These are phyloP conservation scores for Argyra leucocephala DNA, from an alignment of 2,888 invertebrate species.

Conservation along the genomic window DNA sequence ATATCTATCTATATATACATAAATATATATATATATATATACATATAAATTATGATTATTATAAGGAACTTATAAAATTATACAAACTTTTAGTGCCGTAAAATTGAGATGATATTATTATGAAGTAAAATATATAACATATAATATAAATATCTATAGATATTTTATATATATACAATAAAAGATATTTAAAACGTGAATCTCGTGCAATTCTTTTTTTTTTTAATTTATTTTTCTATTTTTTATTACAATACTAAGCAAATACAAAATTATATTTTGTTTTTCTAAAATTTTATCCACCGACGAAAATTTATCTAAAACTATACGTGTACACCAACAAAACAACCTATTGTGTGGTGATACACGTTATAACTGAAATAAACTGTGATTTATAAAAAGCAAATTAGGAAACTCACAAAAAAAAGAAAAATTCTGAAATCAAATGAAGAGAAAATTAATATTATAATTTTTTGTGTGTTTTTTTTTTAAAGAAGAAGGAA, in stretches of 20 bases:
- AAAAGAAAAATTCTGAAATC: background rate
- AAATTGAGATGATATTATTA: background rate
- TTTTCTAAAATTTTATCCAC: background rate
- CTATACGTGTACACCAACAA: background rate
- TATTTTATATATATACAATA: background rate
- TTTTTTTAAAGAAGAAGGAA: no score
- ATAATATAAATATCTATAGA: background rate
- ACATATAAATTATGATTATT: background rate
- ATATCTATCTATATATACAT: background rate
- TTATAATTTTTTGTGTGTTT: no score
- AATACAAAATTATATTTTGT: background rate
- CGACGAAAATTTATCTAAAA: background rate
- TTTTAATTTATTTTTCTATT: background rate
- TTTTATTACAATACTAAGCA: background rate
- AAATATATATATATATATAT: background rate
- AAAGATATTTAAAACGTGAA: background rate
- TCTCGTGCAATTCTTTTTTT: background rate
- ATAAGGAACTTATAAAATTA: background rate
- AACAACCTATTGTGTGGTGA: background rate
- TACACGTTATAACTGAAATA: constrained; percentile 1
- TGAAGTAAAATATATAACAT: background rate
- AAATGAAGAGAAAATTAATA: background rate
- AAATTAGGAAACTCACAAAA: background rate
- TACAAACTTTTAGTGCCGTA: background rate
- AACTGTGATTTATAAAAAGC: background rate